These are phyloP conservation scores for Sminthurides bifidus DNA, from an alignment of 1,140 invertebrate genomes.

Conservation along the genomic window DNA sequence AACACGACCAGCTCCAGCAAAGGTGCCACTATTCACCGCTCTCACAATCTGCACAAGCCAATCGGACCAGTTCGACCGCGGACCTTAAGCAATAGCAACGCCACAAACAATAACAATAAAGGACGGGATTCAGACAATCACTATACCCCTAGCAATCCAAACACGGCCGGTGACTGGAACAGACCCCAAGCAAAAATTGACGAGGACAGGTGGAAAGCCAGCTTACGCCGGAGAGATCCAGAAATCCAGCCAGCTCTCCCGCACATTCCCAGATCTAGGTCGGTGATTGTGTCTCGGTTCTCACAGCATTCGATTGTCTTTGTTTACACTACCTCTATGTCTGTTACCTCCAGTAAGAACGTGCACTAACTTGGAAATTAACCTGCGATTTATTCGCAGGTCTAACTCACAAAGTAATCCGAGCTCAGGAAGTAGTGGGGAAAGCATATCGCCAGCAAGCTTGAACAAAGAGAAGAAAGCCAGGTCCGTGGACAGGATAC, in stretches of 20 bases:
- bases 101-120: conserved; percentile 14
- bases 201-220: conserved; percentile 46
- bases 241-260: conserved; percentile 52
- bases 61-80: conserved; percentile 26
- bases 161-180: conserved; percentile 15
- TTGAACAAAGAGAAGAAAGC: conserved; percentile 28
- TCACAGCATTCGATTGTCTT: background rate
- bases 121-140: background rate
- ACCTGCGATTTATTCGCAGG: conserved; percentile 20
- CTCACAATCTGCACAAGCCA: conserved; percentile 13
- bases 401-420: conserved; percentile 32
- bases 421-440: conserved; percentile 23
- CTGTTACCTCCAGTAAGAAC: background rate
- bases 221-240: conserved; percentile 49
- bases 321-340: too few species aligned
- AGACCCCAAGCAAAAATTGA: conserved; percentile 10
- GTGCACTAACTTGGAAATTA: background rate
- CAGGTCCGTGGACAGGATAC: conserved; percentile 32
- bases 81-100: conserved; percentile 9
- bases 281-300: background rate
- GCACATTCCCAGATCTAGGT: conserved; percentile 6
- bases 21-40: conserved; percentile 3
- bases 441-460: conserved; percentile 1
- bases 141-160: conserved; percentile 26
- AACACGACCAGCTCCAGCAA: conserved; percentile 15